Evolutionary conservation across 2,797 vertebrate species (phyloP).

Genomic region (Alosa sapidissima): DNA sequence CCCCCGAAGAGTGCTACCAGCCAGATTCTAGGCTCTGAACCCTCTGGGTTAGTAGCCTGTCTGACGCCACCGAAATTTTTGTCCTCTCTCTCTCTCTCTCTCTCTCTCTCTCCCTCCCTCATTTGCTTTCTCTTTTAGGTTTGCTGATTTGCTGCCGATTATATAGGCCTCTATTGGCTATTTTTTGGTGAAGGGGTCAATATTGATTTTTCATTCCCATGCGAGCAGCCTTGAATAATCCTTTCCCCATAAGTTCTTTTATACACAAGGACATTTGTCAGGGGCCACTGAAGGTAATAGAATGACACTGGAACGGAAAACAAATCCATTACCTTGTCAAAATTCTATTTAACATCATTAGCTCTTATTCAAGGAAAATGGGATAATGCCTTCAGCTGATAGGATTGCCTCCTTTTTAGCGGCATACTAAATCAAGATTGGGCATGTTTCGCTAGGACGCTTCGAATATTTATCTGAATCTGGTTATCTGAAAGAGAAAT

Average conservation of each 20-base stretch:
- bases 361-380: slow-evolving; percentile 46
- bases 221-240: slow-evolving; percentile 60
- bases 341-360: slow-evolving; percentile 58
- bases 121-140: slow-evolving; percentile 34
- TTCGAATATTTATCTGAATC: slow-evolving; percentile 35
- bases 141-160: slow-evolving; percentile 57
- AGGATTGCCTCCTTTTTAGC: slow-evolving; percentile 48
- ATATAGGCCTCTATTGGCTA: slow-evolving; percentile 54
- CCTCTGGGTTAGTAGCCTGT: slow-evolving; percentile 25
- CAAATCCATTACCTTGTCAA: slow-evolving; percentile 58
- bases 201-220: slow-evolving; percentile 66
- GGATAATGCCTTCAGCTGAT: slow-evolving; percentile 46
- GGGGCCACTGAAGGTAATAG: slow-evolving; percentile 46
- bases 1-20: slow-evolving; percentile 38
- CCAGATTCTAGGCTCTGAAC: slow-evolving; percentile 7
- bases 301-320: slow-evolving; percentile 56
- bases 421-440: slow-evolving; percentile 45
- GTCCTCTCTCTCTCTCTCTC: background rate
- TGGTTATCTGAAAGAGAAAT: background rate
- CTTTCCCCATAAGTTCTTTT: slow-evolving; percentile 54
- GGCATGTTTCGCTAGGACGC: slow-evolving; percentile 34
- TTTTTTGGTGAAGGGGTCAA: slow-evolving; percentile 53
- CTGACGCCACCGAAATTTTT: slow-evolving; percentile 44
- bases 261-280: slow-evolving; percentile 59
- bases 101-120: slow-evolving; percentile 3